Evolutionary conservation across 2,888 invertebrate genomes (phyloP).

Genomic region (Drosophila nr. perissopoda): DNA sequence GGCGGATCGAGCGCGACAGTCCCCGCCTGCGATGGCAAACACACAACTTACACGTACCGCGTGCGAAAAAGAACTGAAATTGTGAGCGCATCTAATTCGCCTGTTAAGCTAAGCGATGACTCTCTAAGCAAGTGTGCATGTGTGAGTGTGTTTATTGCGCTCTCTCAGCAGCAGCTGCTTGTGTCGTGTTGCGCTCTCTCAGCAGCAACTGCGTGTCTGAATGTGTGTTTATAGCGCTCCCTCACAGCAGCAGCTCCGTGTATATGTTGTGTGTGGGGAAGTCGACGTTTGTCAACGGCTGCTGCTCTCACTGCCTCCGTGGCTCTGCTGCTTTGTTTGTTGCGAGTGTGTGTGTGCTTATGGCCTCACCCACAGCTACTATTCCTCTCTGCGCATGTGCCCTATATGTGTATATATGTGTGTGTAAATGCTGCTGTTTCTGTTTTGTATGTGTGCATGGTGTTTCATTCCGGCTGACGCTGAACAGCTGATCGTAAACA

Average conservation of each 20-base stretch:
- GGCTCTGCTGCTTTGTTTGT: conserved; percentile 29
- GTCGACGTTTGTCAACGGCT: conserved; percentile 20
- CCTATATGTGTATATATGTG: neutral
- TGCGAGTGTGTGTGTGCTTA: conserved; percentile 19
- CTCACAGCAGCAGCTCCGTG: neutral
- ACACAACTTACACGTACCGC: conserved; percentile 56
- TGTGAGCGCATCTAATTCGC: conserved; percentile 48
- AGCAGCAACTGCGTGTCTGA: neutral
- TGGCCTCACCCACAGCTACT: conserved; percentile 27
- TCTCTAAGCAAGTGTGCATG: conserved; percentile 5
- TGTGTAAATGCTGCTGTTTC: neutral
- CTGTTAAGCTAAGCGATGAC: conserved; percentile 44
- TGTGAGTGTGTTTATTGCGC: neutral
- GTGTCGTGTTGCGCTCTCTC: neutral
- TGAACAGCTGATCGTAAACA: conserved; percentile 68
- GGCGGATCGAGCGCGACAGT: conserved; percentile 39
- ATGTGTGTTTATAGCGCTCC: neutral
- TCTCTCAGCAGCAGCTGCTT: neutral
- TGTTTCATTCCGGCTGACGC: conserved; percentile 44
- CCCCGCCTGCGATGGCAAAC: conserved; percentile 6
- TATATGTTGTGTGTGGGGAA: neutral
- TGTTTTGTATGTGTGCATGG: conserved; percentile 7
- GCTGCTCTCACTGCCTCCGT: conserved; percentile 1
- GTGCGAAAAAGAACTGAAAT: conserved; percentile 69
- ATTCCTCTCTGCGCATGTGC: conserved; percentile 41